A percentile compares a stretch with the other conserved stretches of the same genome.
These are phyloP conservation scores for Aporrectodea caliginosa DNA, from an alignment of 1,140 invertebrate genomes.

Conservation along the genomic window DNA sequence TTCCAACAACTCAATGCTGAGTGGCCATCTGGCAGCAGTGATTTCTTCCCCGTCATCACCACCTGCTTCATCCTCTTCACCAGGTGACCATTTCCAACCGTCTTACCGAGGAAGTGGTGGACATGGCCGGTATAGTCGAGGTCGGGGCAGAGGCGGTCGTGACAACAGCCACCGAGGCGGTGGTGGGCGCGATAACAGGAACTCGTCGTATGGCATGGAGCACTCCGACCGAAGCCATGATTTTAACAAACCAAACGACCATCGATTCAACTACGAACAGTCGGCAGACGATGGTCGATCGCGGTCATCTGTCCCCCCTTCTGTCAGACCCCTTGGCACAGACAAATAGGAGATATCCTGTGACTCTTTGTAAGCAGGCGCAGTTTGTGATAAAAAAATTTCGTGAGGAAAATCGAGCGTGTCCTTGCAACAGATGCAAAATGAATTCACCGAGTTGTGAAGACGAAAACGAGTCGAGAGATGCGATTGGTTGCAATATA, in stretches of 20 bases:
- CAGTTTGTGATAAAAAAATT: neutral
- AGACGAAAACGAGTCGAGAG: no score
- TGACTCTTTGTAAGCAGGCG: neutral
- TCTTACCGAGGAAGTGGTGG: neutral
- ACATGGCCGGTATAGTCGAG: neutral
- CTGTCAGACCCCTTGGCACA: neutral
- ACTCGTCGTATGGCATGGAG: neutral
- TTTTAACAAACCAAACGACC: neutral
- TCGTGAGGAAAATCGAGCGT: neutral
- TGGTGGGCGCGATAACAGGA: neutral
- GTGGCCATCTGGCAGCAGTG: neutral
- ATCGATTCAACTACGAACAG: neutral
- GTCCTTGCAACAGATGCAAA: no score
- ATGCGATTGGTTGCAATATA: no score
- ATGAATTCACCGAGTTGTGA: no score
- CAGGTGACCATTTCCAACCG: neutral
- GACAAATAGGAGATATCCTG: neutral
- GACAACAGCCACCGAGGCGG: no score
- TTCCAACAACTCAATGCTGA: neutral
- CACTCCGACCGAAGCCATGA: neutral
- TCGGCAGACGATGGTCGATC: neutral
- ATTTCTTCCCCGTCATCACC: neutral
- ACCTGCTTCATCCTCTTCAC: neutral
- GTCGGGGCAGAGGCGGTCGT: neutral
- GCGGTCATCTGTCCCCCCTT: neutral